Evolutionary conservation across 2,888 invertebrate genomes (phyloP).

Genomic region (Lepidochitona cinerea): DNA sequence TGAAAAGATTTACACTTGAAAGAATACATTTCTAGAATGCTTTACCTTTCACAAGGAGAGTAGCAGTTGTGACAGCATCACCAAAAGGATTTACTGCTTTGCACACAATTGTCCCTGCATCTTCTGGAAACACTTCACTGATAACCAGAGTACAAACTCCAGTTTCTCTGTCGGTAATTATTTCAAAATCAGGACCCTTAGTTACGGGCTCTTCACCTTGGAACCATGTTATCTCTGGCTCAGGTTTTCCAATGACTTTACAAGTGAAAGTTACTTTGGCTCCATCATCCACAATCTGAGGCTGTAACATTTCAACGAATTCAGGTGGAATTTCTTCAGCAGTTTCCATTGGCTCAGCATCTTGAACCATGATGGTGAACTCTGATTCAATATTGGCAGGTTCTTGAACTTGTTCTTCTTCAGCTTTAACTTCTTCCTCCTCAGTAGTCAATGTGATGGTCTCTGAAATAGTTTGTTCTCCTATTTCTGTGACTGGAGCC

Average conservation of each 20-base stretch:
- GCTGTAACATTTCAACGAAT: slow-evolving; percentile 62
- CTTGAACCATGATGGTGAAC: neutral
- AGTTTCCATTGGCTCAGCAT: slow-evolving; percentile 38
- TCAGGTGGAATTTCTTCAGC: slow-evolving; percentile 59
- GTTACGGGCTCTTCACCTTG: slow-evolving; percentile 50
- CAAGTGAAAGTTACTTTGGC: slow-evolving; percentile 56
- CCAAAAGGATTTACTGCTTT: slow-evolving; percentile 96
- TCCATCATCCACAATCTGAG: slow-evolving; percentile 61
- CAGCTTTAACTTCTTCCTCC: neutral
- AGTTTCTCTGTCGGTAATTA: slow-evolving; percentile 54
- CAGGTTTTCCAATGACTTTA: slow-evolving; percentile 57
- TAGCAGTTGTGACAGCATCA: slow-evolving; percentile 86
- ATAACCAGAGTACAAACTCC: slow-evolving; percentile 85
- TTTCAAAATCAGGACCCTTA: slow-evolving; percentile 54
- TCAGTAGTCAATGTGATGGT: slow-evolving; percentile 5
- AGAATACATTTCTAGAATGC: no score
- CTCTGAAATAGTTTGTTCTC: slow-evolving; percentile 5
- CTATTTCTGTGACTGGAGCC: neutral
- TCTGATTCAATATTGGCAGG: neutral
- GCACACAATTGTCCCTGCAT: slow-evolving; percentile 96
- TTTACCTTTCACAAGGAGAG: slow-evolving; percentile 64
- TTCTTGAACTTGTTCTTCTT: neutral
- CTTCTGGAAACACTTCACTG: slow-evolving; percentile 96
- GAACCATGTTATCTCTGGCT: slow-evolving; percentile 63
- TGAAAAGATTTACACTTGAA: no score